Conservation (phyloP, 2,797 vertebrate genomes). For the Rhinoraja longicauda region DNA sequence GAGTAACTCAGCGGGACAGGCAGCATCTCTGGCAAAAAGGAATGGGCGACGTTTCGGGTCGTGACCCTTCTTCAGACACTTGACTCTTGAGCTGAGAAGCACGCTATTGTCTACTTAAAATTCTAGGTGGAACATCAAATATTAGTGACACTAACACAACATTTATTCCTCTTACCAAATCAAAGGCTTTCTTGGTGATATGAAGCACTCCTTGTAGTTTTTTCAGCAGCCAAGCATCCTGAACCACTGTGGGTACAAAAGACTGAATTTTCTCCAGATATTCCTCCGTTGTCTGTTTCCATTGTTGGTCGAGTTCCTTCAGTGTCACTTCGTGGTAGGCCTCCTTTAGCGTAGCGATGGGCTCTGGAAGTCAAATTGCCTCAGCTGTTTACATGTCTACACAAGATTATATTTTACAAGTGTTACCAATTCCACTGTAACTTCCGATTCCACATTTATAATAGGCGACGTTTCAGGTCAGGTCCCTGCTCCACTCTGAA, state of each 20-base stretch:
- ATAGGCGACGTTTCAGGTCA: not conserved
- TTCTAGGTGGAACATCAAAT: not conserved
- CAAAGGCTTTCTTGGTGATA: constrained; percentile 51
- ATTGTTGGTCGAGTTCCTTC: constrained; percentile 59
- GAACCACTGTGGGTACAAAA: constrained; percentile 57
- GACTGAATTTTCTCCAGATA: constrained; percentile 54
- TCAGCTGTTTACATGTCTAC: not conserved
- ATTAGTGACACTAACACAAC: not conserved
- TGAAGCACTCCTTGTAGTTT: constrained; percentile 53
- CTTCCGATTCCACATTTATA: not conserved
- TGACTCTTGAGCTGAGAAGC: not conserved
- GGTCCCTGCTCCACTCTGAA: too few relatives aligned
- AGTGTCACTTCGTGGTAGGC: constrained; percentile 73
- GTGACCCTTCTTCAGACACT: too few relatives aligned
- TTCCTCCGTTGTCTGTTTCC: constrained; percentile 56
- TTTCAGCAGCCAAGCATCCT: constrained; percentile 58
- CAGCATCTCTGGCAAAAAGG: too few relatives aligned
- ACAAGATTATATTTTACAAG: not conserved
- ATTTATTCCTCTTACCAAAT: constrained; percentile 60
- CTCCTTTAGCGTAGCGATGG: constrained; percentile 68
- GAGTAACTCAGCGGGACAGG: too few relatives aligned
- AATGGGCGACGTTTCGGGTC: too few relatives aligned
- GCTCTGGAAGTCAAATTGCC: constrained; percentile 55
- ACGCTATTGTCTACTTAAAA: not conserved
- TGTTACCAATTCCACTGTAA: not conserved